These are phyloP conservation scores for Nemoura dubitans DNA, from an alignment of 2,888 invertebrate genomes.

Conservation along the genomic window DNA sequence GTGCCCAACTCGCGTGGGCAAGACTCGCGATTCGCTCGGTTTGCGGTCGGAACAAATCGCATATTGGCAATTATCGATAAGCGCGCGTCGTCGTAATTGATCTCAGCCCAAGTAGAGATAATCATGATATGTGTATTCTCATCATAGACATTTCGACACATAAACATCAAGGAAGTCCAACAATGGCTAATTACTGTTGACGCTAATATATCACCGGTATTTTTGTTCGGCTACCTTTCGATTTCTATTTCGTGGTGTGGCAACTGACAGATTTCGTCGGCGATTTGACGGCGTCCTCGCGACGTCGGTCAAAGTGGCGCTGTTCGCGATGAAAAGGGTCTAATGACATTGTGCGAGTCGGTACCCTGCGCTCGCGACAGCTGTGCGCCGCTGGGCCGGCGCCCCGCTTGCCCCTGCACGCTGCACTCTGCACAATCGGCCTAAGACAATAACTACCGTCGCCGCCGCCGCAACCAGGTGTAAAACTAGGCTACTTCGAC, in stretches of 20 bases:
- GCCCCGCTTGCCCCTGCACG: neutral
- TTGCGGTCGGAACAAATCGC: neutral
- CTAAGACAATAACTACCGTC: too few species aligned
- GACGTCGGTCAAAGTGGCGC: neutral
- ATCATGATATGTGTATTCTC: neutral
- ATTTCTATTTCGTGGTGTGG: neutral
- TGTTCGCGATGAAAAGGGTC: neutral
- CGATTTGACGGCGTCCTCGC: neutral
- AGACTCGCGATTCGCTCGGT: neutral
- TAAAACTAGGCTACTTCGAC: neutral
- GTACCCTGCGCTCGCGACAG: neutral
- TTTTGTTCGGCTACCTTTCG: neutral
- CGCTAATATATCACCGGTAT: neutral
- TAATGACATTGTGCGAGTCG: neutral
- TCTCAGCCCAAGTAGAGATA: neutral
- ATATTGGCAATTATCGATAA: neutral
- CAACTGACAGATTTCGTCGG: neutral
- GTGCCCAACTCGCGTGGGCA: slow-evolving; percentile 21
- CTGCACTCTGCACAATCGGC: too few species aligned
- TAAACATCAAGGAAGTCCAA: neutral
- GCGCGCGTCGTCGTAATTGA: neutral
- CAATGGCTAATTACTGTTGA: neutral
- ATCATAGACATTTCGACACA: neutral
- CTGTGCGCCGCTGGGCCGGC: neutral
- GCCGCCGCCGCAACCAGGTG: too few species aligned